Evolutionary conservation across 2,797 vertebrate genomes (phyloP).

Genomic region (Parambassis ranga): DNA sequence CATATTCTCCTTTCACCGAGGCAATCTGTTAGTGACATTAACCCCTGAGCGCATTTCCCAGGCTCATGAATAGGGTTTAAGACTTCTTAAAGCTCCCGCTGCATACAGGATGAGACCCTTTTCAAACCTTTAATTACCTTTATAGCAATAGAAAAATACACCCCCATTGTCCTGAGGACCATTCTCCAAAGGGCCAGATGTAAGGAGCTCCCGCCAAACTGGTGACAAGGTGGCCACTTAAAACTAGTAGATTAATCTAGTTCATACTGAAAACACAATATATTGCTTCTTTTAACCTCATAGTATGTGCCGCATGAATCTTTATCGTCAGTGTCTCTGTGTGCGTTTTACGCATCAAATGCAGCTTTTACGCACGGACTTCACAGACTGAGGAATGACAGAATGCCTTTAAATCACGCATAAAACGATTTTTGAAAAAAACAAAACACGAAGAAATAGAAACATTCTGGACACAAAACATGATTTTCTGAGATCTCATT

Average conservation of each 20-base stretch:
- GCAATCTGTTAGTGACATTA: conserved; percentile 87
- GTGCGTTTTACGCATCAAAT: conserved; percentile 7
- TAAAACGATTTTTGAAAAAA: background rate
- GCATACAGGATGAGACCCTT: conserved; percentile 90
- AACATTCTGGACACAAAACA: conserved; percentile 25
- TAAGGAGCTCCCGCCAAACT: conserved; percentile 66
- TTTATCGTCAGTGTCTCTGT: background rate
- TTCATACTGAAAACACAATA: background rate
- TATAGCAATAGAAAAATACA: conserved; percentile 80
- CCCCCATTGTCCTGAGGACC: conserved; percentile 64
- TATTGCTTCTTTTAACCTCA: background rate
- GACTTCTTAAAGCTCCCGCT: conserved; percentile 86
- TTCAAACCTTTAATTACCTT: conserved; percentile 91
- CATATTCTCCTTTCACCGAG: conserved; percentile 86
- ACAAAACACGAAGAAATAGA: background rate
- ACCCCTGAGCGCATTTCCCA: conserved; percentile 87
- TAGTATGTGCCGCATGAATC: too few relatives aligned
- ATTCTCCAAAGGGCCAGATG: conserved; percentile 48
- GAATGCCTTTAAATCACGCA: background rate
- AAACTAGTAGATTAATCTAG: background rate
- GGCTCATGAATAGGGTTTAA: conserved; percentile 85
- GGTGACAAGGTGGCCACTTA: conserved; percentile 37
- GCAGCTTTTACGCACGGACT: background rate
- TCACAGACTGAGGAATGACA: background rate
- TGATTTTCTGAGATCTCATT: conserved; percentile 63